A percentile compares a stretch with the other conserved stretches of the same genome.
These are phyloP conservation scores for Noctilio leporinus DNA, from an alignment of 2,113 vertebrate genomes.

Conservation along the genomic window DNA sequence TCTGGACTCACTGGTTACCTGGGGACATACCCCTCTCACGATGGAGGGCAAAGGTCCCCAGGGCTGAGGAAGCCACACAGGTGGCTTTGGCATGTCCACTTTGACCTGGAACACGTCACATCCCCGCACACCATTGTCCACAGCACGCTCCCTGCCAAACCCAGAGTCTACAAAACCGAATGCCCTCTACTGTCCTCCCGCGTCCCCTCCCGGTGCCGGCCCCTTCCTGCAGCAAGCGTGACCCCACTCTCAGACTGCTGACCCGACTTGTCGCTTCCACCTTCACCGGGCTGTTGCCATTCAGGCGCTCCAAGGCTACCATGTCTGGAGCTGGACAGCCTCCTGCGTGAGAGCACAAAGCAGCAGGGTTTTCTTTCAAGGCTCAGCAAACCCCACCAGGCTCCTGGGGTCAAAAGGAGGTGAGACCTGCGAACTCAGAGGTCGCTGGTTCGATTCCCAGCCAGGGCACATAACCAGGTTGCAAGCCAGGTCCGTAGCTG, in stretches of 20 bases:
- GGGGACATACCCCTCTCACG: rapidly evolving
- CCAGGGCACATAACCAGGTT: too few relatives aligned
- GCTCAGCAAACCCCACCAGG: neutral
- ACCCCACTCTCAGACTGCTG: neutral
- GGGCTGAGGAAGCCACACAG: rapidly evolving
- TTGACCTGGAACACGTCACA: neutral
- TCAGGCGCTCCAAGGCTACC: neutral
- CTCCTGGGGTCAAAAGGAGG: neutral
- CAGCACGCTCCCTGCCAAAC: neutral
- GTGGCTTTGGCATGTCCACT: rapidly evolving
- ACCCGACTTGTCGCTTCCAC: rapidly evolving
- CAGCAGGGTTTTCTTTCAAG: neutral
- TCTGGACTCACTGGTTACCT: too few relatives aligned
- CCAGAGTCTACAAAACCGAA: too few relatives aligned
- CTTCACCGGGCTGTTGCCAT: neutral
- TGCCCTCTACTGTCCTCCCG: too few relatives aligned
- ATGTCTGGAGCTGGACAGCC: neutral
- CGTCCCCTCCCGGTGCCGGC: neutral
- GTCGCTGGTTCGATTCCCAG: too few relatives aligned
- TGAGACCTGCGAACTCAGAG: too few relatives aligned
- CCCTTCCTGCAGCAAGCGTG: neutral
- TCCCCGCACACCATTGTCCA: rapidly evolving
- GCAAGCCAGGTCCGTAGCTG: too few relatives aligned
- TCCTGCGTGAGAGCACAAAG: neutral
- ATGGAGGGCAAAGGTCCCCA: neutral